Evolutionary conservation across 2,797 vertebrate genomes (phyloP).

Genomic region (Acanthopagrus latus): DNA sequence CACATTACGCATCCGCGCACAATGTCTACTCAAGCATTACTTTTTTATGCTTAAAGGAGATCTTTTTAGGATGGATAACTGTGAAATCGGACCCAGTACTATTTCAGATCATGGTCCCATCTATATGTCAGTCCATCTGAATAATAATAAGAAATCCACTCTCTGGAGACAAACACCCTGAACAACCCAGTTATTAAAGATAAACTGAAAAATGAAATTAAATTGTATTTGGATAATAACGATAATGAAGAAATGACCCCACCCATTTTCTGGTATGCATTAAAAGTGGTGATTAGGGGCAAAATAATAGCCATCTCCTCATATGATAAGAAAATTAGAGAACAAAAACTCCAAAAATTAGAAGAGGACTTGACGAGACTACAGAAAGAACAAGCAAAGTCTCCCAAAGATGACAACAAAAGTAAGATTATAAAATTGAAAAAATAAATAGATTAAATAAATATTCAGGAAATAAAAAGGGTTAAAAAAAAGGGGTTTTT

Average conservation of each 20-base stretch:
- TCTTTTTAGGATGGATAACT: background rate
- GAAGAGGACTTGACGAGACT: background rate
- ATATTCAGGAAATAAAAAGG: background rate
- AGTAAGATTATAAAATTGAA: background rate
- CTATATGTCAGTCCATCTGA: background rate
- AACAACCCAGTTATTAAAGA: slow-evolving; percentile 15
- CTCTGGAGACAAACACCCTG: slow-evolving; percentile 27
- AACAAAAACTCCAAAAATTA: background rate
- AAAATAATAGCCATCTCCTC: slow-evolving; percentile 30
- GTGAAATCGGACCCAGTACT: slow-evolving; percentile 28
- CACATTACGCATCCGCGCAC: slow-evolving; percentile 5
- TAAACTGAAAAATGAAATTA: slow-evolving; percentile 21
- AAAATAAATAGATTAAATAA: background rate
- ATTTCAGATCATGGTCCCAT: slow-evolving; percentile 28
- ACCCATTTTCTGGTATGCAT: background rate
- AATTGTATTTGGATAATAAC: slow-evolving; percentile 8
- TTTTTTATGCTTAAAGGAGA: slow-evolving; percentile 30
- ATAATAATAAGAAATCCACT: slow-evolving; percentile 3
- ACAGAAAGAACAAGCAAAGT: background rate
- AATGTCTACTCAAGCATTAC: slow-evolving; percentile 7
- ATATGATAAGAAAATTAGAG: slow-evolving; percentile 15
- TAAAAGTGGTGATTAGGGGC: background rate
- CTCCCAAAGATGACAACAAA: background rate
- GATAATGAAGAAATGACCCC: background rate
- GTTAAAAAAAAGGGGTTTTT: too few relatives aligned